Evolutionary conservation across 2,888 invertebrate genomes (phyloP).

Genomic region (Brenthis hecate): DNA sequence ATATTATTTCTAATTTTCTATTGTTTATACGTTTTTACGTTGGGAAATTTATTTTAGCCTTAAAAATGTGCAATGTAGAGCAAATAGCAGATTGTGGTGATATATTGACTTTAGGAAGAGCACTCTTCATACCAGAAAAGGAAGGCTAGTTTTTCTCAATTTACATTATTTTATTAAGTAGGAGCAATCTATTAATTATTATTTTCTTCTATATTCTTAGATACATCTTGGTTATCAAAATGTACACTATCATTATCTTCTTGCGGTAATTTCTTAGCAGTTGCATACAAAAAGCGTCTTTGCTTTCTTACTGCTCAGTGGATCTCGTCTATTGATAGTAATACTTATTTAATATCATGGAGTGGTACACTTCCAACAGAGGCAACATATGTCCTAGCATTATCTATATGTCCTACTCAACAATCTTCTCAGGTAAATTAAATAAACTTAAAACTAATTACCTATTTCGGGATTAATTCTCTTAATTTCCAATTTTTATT

Average conservation of each 20-base stretch:
- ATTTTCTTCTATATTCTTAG: constrained; percentile 51
- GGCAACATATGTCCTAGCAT: constrained; percentile 60
- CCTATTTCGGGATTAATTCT: not conserved
- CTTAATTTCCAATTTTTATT: not conserved
- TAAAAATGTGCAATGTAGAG: constrained; percentile 81
- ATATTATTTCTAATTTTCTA: no score
- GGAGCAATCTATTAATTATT: not conserved
- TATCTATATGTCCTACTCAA: constrained; percentile 71
- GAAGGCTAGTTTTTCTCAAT: constrained; percentile 56
- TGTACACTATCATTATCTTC: constrained; percentile 72
- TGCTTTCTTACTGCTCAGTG: constrained; percentile 73
- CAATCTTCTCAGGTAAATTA: constrained; percentile 72
- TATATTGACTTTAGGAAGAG: constrained; percentile 81
- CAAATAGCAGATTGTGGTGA: constrained; percentile 84
- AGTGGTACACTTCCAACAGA: constrained; percentile 72
- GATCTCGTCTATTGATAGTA: constrained; percentile 71
- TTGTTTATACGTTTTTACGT: no score
- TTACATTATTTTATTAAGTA: not conserved
- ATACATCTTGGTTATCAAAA: constrained; percentile 70
- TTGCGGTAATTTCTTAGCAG: constrained; percentile 70
- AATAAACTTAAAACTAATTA: not conserved
- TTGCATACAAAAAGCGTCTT: constrained; percentile 66
- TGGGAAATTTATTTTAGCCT: no score
- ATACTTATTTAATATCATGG: constrained; percentile 74
- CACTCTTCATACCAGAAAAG: constrained; percentile 80